These are phyloP conservation scores for Eupelmus urozonus DNA, from an alignment of 2,888 invertebrate species.

Conservation along the genomic window DNA sequence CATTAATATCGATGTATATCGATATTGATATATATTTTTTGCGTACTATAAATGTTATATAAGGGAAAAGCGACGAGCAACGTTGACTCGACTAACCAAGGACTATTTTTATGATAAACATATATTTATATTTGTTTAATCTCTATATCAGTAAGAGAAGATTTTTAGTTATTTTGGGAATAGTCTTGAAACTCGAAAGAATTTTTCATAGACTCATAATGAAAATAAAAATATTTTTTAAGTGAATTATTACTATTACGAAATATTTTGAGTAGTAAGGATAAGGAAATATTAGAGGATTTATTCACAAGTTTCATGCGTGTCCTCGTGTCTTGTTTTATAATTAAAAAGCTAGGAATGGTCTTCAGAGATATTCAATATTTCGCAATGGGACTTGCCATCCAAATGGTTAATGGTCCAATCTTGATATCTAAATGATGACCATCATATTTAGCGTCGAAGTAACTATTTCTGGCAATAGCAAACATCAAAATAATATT, in stretches of 20 bases:
- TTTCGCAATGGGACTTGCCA: no score
- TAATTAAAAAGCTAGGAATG: no score
- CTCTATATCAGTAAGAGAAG: slow-evolving; percentile 10
- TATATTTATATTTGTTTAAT: slow-evolving; percentile 17
- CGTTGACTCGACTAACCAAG: slow-evolving; percentile 30
- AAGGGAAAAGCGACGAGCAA: slow-evolving; percentile 15
- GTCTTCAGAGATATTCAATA: no score
- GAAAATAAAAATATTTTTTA: slow-evolving; percentile 22
- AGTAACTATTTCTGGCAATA: no score
- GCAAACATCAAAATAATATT: no score
- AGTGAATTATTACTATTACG: slow-evolving; percentile 20
- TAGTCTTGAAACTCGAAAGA: slow-evolving; percentile 6
- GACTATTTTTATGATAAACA: slow-evolving; percentile 24
- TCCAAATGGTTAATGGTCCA: no score
- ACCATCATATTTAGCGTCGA: no score
- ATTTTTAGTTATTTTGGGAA: slow-evolving; percentile 28
- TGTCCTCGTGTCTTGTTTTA: slow-evolving; percentile 6
- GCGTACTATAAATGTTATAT: slow-evolving; percentile 11
- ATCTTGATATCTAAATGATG: no score
- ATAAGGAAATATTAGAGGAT: slow-evolving; percentile 8
- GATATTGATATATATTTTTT: not conserved
- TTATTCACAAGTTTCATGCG: slow-evolving; percentile 26
- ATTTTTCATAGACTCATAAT: slow-evolving; percentile 8
- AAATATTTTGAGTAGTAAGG: not conserved
- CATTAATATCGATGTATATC: slow-evolving; percentile 10